These are phyloP conservation scores for Rhadinocentrus ornatus DNA, from an alignment of 2,797 vertebrate species.

Conservation along the genomic window DNA sequence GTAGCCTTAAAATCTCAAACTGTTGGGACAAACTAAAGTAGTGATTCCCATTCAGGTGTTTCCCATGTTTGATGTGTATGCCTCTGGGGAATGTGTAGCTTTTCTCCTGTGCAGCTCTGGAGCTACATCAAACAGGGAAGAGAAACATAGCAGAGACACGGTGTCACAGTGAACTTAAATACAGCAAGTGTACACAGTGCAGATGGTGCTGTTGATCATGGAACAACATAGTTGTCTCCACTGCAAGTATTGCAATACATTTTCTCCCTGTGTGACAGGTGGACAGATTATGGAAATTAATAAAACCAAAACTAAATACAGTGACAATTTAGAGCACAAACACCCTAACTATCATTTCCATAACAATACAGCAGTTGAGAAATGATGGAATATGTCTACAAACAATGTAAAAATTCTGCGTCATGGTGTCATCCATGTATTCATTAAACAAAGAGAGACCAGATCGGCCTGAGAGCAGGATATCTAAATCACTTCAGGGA, in stretches of 20 bases:
- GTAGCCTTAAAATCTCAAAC: not conserved
- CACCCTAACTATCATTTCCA: too few species aligned
- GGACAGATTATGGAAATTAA: too few species aligned
- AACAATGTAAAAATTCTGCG: not conserved
- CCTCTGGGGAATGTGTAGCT: not conserved
- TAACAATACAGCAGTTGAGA: too few species aligned
- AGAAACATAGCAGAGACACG: not conserved
- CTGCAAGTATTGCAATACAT: too few species aligned
- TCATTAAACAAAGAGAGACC: not conserved
- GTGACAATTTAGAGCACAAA: too few species aligned
- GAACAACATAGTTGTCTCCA: too few species aligned
- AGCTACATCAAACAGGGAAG: not conserved
- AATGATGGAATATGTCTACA: too few species aligned
- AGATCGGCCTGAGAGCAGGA: not conserved
- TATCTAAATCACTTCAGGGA: not conserved
- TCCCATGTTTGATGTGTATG: not conserved
- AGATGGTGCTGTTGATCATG: too few species aligned
- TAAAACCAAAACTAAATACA: too few species aligned
- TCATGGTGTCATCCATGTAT: not conserved
- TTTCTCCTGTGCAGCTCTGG: not conserved
- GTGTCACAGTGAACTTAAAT: not conserved
- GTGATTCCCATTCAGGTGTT: not conserved
- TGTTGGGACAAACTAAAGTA: not conserved
- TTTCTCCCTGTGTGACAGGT: too few species aligned
- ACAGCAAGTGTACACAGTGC: too few species aligned